Conservation (phyloP, 2,888 invertebrate genomes). For the Chalcis sispes region DNA sequence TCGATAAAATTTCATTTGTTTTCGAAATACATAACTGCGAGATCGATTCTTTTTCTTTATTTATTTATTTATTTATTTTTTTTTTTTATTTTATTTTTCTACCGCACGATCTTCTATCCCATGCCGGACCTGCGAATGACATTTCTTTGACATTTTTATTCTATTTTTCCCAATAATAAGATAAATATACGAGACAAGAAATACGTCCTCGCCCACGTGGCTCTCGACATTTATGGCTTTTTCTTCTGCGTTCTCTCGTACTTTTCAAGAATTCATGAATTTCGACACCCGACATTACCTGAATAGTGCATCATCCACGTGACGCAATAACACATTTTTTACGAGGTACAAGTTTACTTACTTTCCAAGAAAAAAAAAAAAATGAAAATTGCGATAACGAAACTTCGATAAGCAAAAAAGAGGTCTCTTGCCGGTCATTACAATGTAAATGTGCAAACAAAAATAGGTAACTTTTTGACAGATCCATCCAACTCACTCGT, state of each 20-base stretch:
- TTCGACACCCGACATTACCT: slow-evolving; percentile 16
- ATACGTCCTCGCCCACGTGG: slow-evolving; percentile 1
- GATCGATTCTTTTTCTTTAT: background rate
- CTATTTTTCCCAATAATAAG: no score
- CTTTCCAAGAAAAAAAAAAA: no score
- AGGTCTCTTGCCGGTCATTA: no score
- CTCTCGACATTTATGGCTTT: slow-evolving; percentile 31
- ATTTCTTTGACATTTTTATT: no score
- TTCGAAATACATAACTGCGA: no score
- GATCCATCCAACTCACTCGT: slow-evolving; percentile 45
- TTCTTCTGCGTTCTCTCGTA: background rate
- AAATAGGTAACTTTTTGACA: slow-evolving; percentile 49
- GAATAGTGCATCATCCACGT: slow-evolving; percentile 14
- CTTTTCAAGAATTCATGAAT: slow-evolving; percentile 27
- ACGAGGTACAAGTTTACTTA: no score
- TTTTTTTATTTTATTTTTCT: background rate
- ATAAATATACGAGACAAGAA: background rate
- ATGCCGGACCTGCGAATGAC: no score
- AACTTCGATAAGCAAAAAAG: no score
- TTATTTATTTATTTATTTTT: slow-evolving; percentile 19
- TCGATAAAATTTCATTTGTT: background rate
- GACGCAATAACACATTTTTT: no score
- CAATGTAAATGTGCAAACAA: no score
- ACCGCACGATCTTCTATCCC: background rate
- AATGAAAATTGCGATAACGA: no score